A percentile compares a stretch with the other conserved stretches of the same genome.
Evolutionary conservation across 2,888 invertebrate species (phyloP).

Genomic region (Cosmia trapezina): DNA sequence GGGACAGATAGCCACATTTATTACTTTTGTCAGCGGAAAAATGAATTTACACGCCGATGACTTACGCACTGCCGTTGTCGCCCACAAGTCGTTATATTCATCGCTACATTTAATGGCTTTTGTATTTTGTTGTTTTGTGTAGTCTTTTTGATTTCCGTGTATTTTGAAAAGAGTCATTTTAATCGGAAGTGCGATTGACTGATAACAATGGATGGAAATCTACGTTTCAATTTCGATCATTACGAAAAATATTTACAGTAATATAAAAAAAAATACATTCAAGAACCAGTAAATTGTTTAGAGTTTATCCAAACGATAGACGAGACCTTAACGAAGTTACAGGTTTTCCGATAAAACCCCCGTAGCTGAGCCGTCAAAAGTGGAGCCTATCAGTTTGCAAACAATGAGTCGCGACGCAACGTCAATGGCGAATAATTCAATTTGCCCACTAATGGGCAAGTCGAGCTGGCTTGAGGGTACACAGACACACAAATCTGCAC

Average conservation of each 20-base stretch:
- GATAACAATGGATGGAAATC: constrained; percentile 3
- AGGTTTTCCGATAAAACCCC: constrained; percentile 63
- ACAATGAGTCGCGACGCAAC: constrained; percentile 74
- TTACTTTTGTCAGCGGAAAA: constrained; percentile 90
- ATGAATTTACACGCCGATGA: constrained; percentile 85
- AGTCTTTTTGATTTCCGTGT: constrained; percentile 36
- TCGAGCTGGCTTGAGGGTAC: constrained; percentile 16
- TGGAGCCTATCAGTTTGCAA: constrained; percentile 73
- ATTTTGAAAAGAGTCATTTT: constrained; percentile 22
- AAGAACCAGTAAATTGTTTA: not conserved
- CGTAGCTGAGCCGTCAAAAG: constrained; percentile 55
- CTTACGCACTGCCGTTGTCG: constrained; percentile 59
- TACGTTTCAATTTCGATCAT: constrained; percentile 5
- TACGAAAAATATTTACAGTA: not conserved
- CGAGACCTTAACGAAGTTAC: constrained; percentile 66
- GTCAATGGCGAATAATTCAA: constrained; percentile 78
- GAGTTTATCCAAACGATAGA: constrained; percentile 59
- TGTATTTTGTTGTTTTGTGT: constrained; percentile 55
- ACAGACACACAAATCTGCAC: constrained; percentile 15
- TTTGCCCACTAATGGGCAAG: constrained; percentile 71
- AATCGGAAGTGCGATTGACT: constrained; percentile 5
- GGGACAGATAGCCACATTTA: constrained; percentile 89
- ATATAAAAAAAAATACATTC: no score
- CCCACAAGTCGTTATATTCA: constrained; percentile 64
- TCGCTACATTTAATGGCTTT: constrained; percentile 64